Evolutionary conservation across 1,140 invertebrate genomes (phyloP), one percentile per base, ranked within the genome.

Genomic region (Orchestia grillus): DNA sequence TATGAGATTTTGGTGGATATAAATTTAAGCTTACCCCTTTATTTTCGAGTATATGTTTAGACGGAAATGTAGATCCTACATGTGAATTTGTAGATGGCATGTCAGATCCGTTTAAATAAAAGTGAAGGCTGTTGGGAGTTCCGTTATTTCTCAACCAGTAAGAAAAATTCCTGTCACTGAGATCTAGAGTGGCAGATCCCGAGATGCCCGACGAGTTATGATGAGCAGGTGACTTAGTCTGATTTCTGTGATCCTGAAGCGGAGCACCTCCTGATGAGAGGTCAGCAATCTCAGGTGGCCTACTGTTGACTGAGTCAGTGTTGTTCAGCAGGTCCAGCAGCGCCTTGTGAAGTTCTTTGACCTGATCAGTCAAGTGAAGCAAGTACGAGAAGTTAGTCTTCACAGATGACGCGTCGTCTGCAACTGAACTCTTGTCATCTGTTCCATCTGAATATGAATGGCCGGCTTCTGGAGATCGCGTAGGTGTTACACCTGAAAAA

Each of bases 321-420:
- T 43, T 90, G 15, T 90, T 90, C n/a, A 90, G 3, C 3, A 90
- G 88, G 16, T 8, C 4, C 43, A 90, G 42, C 88, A 90, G 43
- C 41, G 11, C 41, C 43, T 90, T 41, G 15, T 90, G 41, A 90
- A 90, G 88, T 90, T 90, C 43, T 43, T 44, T 90, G 0, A 90
- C 88, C 28, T 90, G 88, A 41, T 90, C 41, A 41, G 88, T 42
- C 42, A 90, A 90, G 15, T 90, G 88, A 90, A 90, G 88, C 88
- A 90, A 42, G 43, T 90, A 90, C n/a, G 88, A 90, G 28, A 44
- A 4, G 28, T 90, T 41, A 90, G n/a, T 23, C 15, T 41, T 44
- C 16, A 11, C 15, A 90, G 88, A 41, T 3, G 88, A 43, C 28
- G 43, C 16, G 88, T 28, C 42, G 36, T 42, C 43, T 8, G 42